Conservation (phyloP, 2,113 vertebrate genomes). For the Phalacrocorax carbo region DNA sequence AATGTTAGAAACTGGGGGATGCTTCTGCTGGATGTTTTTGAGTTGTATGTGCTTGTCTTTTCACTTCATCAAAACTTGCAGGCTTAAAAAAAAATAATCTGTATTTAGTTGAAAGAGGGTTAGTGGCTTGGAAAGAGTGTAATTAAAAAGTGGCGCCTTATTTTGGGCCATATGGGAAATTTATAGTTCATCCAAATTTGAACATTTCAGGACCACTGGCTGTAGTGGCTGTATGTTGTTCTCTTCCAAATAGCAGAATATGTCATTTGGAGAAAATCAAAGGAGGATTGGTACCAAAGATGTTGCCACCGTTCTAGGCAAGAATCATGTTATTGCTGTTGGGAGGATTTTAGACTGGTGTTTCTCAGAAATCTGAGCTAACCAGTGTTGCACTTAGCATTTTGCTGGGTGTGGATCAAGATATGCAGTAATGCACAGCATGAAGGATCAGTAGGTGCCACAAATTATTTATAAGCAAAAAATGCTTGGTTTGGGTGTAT, state of each 20-base stretch:
- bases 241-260: not conserved
- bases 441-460: not conserved
- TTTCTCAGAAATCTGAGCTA: constrained; percentile 35
- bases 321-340: not conserved
- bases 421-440: not conserved
- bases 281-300: not conserved
- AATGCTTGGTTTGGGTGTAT: not conserved
- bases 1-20: not conserved
- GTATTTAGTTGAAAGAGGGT: not conserved
- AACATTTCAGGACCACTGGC: not conserved
- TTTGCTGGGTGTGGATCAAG: not conserved
- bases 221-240: not conserved
- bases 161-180: not conserved
- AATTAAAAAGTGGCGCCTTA: not conserved
- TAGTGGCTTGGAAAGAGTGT: not conserved
- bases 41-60: not conserved
- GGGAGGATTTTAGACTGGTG: not conserved
- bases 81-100: not conserved
- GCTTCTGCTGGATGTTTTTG: not conserved
- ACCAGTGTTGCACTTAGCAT: not conserved
- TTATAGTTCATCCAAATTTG: not conserved
- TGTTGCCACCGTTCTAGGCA: rapidly evolving
- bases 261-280: not conserved
- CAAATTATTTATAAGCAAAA: not conserved
- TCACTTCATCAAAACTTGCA: not conserved